Conservation (phyloP, 2,888 invertebrate genomes). For the Ectropis crepuscularia region DNA sequence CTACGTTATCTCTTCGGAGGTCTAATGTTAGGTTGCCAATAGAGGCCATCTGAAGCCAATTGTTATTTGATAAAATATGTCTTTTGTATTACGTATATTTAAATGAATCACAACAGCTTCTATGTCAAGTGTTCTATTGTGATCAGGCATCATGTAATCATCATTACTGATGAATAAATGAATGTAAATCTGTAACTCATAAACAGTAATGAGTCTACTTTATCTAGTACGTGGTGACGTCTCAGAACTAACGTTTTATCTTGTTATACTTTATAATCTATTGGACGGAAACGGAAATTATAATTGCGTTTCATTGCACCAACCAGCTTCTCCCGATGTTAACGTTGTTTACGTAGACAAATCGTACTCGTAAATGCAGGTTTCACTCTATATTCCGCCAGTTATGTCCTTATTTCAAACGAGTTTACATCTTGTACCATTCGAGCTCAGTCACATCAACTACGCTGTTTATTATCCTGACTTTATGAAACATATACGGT, state of each 20-base stretch:
- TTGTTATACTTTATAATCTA: conserved; percentile 10
- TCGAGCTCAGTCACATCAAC: conserved; percentile 43
- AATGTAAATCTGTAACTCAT: too few relatives aligned
- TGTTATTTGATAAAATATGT: too few relatives aligned
- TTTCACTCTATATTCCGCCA: conserved; percentile 52
- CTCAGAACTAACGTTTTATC: background rate
- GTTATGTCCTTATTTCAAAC: conserved; percentile 52
- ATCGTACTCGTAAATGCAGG: conserved; percentile 46
- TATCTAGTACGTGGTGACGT: background rate
- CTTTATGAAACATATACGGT: conserved; percentile 25
- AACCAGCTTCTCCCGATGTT: conserved; percentile 30
- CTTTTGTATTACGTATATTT: too few relatives aligned
- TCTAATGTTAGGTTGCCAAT: too few relatives aligned
- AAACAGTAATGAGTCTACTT: too few relatives aligned
- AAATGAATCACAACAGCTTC: too few relatives aligned
- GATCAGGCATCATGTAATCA: too few relatives aligned
- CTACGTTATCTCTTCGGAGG: too few relatives aligned
- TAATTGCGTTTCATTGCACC: conserved; percentile 37
- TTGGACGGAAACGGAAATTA: conserved; percentile 44
- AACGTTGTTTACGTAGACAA: conserved; percentile 33
- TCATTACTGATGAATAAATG: too few relatives aligned
- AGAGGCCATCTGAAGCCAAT: too few relatives aligned
- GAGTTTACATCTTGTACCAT: conserved; percentile 34
- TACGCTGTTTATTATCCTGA: conserved; percentile 46
- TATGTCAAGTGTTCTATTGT: too few relatives aligned